Percentiles rank a stretch among this genome's conserved stretches.
phyloP scores from a whole-genome alignment of 2,113 vertebrate genomes.

The Zingel zingel region DNA sequence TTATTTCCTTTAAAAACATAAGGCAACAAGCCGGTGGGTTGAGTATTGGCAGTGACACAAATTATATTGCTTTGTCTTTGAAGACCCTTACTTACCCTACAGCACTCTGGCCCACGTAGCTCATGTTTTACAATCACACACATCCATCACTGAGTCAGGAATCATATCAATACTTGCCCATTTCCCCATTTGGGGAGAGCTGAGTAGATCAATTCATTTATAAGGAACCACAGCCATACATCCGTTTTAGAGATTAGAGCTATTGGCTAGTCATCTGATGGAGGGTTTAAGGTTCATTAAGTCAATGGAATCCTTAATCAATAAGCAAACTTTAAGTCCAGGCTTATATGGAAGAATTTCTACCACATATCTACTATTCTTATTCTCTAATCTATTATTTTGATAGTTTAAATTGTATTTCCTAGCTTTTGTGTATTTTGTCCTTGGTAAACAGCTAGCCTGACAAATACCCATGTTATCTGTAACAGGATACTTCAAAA shows the following conservation, averaged over 20 bases:
- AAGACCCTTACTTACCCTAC: conserved; percentile 56
- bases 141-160: conserved; percentile 85
- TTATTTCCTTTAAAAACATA: conserved; percentile 18
- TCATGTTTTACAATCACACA: conserved; percentile 81
- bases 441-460: conserved; percentile 30
- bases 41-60: conserved; percentile 59
- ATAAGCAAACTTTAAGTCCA: conserved; percentile 91
- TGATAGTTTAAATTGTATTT: conserved; percentile 47
- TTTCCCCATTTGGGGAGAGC: conserved; percentile 86
- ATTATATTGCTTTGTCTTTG: conserved; percentile 70
- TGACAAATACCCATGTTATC: conserved; percentile 28
- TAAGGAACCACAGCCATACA: conserved; percentile 89
- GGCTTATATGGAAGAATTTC: conserved; percentile 75
- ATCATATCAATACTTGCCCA: conserved; percentile 87
- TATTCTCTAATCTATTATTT: conserved; percentile 13
- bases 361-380: conserved; percentile 32
- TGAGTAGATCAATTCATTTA: conserved; percentile 88
- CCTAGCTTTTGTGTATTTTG: conserved; percentile 26
- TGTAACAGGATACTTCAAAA: conserved; percentile 29
- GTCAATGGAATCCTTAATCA: conserved; percentile 98
- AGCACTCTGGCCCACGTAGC: conserved; percentile 64
- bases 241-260: conserved; percentile 90
- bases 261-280: conserved; percentile 88
- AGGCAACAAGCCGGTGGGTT: conserved; percentile 44
- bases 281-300: conserved; percentile 94